Percentiles rank a stretch among this genome's conserved stretches.
Conservation (phyloP, 2,113 vertebrate species). For the Dicrurus megarhynchus region DNA sequence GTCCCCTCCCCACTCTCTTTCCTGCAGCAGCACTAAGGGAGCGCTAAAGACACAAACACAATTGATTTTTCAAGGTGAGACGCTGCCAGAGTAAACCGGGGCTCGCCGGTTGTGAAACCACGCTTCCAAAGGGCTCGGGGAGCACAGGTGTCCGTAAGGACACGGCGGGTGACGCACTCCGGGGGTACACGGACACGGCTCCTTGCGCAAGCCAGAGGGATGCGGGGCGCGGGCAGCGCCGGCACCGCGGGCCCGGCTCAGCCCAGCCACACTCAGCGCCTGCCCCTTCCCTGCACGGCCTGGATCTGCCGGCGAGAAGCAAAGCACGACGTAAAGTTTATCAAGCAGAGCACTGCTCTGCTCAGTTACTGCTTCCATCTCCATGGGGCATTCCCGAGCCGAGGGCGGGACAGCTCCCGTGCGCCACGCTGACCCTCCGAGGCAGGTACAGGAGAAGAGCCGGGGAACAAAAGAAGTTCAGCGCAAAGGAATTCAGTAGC, state of each 20-base stretch:
- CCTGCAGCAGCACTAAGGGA: neutral
- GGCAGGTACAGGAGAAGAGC: neutral
- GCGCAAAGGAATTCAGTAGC: neutral
- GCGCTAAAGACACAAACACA: neutral
- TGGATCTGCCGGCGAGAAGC: neutral
- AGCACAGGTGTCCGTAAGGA: neutral
- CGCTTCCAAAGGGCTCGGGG: neutral
- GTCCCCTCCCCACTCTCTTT: neutral
- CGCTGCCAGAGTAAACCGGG: slow-evolving; percentile 35
- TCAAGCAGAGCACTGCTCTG: neutral
- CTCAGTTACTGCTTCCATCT: neutral
- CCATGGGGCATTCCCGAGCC: rapidly evolving
- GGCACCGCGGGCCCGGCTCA: rapidly evolving
- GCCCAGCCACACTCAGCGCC: rapidly evolving
- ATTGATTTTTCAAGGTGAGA: slow-evolving; percentile 46
- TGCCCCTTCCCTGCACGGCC: neutral
- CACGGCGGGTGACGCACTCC: neutral
- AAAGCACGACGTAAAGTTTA: rapidly evolving
- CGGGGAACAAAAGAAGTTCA: neutral
- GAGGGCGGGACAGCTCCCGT: rapidly evolving
- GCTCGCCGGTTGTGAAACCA: neutral
- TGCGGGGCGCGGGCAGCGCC: rapidly evolving
- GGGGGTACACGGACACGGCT: neutral
- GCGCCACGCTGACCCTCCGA: rapidly evolving
- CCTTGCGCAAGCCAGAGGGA: neutral